These are phyloP conservation scores for Drosophila barbarae DNA, from an alignment of 2,888 invertebrate species.

Conservation along the genomic window DNA sequence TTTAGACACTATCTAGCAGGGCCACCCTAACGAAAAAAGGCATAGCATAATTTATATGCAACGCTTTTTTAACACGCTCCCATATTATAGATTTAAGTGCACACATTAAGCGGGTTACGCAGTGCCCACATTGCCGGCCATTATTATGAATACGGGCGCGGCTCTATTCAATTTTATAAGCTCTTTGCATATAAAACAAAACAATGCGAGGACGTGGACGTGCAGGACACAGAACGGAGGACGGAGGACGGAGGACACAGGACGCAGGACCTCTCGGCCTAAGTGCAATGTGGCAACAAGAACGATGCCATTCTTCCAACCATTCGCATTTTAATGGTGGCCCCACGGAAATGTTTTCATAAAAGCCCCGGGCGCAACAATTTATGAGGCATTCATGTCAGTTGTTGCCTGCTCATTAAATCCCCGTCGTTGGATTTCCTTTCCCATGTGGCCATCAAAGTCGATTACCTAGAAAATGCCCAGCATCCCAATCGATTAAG, in stretches of 20 bases:
- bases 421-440: constrained; percentile 26
- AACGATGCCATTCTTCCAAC: constrained; percentile 38
- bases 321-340: constrained; percentile 57
- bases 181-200: constrained; percentile 46
- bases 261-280: constrained; percentile 38
- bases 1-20: constrained; percentile 14
- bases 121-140: constrained; percentile 24
- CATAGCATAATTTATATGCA: constrained; percentile 55
- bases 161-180: constrained; percentile 65
- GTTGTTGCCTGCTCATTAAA: constrained; percentile 59
- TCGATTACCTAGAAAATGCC: constrained; percentile 71
- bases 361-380: constrained; percentile 49
- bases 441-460: constrained; percentile 59
- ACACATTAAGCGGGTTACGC: constrained; percentile 44
- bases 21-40: constrained; percentile 45
- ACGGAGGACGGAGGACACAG: constrained; percentile 30
- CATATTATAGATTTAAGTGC: constrained; percentile 71
- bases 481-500: constrained; percentile 67
- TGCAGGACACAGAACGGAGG: constrained; percentile 28
- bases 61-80: constrained; percentile 55
- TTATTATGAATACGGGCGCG: constrained; percentile 39
- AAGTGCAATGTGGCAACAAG: constrained; percentile 43
- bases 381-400: constrained; percentile 54
- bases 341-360: constrained; percentile 60
- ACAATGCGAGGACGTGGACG: constrained; percentile 17